Base-by-base conservation (phyloP, 2,113 vertebrate genomes). In the Podarcis cretensis region DNA sequence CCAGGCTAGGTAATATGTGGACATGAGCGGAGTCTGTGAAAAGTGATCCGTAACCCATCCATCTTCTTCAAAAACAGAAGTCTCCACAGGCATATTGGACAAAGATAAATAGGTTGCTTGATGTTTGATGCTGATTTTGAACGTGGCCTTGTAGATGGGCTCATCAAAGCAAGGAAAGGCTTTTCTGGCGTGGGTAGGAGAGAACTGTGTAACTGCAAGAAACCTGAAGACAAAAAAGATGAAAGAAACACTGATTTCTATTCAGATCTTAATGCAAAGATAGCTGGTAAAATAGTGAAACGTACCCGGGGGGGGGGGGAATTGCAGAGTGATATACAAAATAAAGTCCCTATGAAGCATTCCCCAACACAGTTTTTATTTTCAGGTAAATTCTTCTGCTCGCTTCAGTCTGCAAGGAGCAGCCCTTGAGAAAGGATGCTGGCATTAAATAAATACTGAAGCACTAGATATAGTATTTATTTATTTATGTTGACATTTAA, bases 111-210 rank as follows among this genome's bases (percentile, higher is more conserved):
- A 99, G 88, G 97, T 97, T 2, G 97, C 96, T 96, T 99, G 98
- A 90, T 99, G 99, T 83, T 96, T 98, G 90, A 99, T 98, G 89
- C 97, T 98, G 91, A 99, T 97, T 92, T 98, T 98, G 96, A 99
- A 99, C 71, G 98, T 99, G 92, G 99, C 99, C 93, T 99, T 99
- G 97, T 98, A 99, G 96, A 99, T 96, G n/a, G 99, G 99, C 92
- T 99, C 99, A 0, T 99, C 99, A 88, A 99, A 99, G 95, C 99
- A 99, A 21, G 99, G 99, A 95, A 99, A 99, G 63, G 99, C 98
- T 96, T 99, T 99, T 92, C 99, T 97, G 92, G 99, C 99, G 76
- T 99, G 98, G 90, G 96, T 98, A 13, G 99, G 99, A 40, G 99
- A 99, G 96, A 99, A 99, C 96, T 99, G 99, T 0, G 99, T 99